These are phyloP conservation scores for Anguilla japonica DNA, from an alignment of 2,113 vertebrate species.

Conservation along the genomic window DNA sequence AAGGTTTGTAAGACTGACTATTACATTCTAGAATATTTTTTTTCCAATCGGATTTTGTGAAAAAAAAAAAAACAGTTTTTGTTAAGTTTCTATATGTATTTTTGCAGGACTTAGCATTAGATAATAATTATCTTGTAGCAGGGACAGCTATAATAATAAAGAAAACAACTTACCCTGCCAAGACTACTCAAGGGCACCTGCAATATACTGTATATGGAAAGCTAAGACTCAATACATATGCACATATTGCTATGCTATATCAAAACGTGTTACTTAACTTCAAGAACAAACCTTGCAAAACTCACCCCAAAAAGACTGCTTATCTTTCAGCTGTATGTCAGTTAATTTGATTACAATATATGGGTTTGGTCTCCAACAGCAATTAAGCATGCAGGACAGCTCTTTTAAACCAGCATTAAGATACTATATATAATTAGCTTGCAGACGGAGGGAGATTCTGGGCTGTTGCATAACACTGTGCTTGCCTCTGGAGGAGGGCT, in stretches of 20 bases:
- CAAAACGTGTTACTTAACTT: not conserved
- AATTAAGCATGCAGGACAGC: not conserved
- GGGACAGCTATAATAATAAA: not conserved
- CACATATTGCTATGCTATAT: not conserved
- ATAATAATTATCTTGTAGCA: not conserved
- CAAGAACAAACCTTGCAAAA: not conserved
- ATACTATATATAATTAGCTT: not conserved
- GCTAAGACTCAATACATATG: not conserved
- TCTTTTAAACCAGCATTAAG: not conserved
- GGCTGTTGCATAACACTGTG: not conserved
- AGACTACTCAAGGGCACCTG: not conserved
- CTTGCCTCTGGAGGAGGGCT: not conserved
- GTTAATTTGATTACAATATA: not conserved
- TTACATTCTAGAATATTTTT: too few species aligned
- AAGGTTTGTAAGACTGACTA: too few species aligned
- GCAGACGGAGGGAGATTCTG: not conserved
- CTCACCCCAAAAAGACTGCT: not conserved
- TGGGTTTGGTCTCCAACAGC: not conserved
- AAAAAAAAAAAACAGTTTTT: not conserved
- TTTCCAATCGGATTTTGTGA: too few species aligned
- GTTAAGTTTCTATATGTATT: not conserved
- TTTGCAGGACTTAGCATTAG: not conserved
- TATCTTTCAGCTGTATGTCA: not conserved
- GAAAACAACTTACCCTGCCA: conserved; percentile 2
- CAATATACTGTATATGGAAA: not conserved